These are phyloP conservation scores for Cebus imitator DNA, from an alignment of 2,113 vertebrate species.

Conservation along the genomic window DNA sequence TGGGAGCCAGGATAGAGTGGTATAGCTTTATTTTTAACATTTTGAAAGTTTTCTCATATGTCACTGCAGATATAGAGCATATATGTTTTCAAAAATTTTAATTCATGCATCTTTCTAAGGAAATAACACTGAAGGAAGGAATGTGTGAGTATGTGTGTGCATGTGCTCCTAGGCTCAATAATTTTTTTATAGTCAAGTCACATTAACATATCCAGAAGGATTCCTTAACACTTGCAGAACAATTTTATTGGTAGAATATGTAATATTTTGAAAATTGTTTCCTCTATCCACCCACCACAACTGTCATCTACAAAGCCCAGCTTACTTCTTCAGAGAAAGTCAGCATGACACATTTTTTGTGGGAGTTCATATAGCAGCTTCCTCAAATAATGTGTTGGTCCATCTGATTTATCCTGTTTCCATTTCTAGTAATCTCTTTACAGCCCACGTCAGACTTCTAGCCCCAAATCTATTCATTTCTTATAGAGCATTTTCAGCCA, in stretches of 20 bases:
- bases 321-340: constrained; percentile 35
- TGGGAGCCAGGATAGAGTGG: background rate
- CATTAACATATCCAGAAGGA: constrained; percentile 25
- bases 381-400: constrained; percentile 48
- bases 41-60: background rate
- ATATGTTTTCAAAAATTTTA: background rate
- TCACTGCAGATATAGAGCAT: background rate
- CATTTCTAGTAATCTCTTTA: constrained; percentile 60
- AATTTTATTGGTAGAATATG: constrained; percentile 9
- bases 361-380: constrained; percentile 56
- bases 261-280: constrained; percentile 59
- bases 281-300: background rate
- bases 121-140: background rate
- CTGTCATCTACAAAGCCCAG: background rate
- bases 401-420: constrained; percentile 48
- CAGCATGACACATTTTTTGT: constrained; percentile 43
- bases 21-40: background rate
- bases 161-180: background rate
- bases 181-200: background rate
- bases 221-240: background rate
- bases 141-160: background rate
- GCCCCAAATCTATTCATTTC: constrained; percentile 44
- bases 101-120: background rate
- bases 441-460: constrained; percentile 53
- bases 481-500: background rate